Evolutionary conservation across 2,888 invertebrate species (phyloP), one percentile per base, ranked within the genome.

Genomic region (Amphipyra tragopoginis): DNA sequence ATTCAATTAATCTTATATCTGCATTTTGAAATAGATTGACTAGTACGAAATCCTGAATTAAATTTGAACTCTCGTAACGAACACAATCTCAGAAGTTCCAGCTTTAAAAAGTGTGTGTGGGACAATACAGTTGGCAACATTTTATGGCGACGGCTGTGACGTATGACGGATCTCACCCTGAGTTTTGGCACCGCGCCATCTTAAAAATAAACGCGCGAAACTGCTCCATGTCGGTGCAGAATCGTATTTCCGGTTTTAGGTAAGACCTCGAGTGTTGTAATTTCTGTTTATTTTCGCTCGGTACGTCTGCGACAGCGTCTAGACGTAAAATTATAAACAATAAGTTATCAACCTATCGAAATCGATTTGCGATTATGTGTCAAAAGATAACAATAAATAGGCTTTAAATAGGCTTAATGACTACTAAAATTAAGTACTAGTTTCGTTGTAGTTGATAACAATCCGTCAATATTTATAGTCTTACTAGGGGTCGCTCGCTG

Each of bases 171-270:
- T 36, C 29, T 39, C 14, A 47, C 52, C 47, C 48, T 53, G 60
- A 55, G 55, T 60, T 56, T 85, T 92, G 93, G 92, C 92, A 83
- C 43, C 44, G 62, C 43, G 90, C 93, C 92, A 93, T 87, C 70
- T 85, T 88, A 77, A 85, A 92, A 92, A 91, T 92, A 90, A 86
- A 83, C 83, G 60, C 76, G 84, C 79, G 79, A 84, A 84, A 82
- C 79, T 77, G 65, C 65, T 55, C 53, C 53, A 36, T 59, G 71
- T 77, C 67, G 43, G 50, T 52, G 59, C 64, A 69, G 79, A 74
- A 82, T 83, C 70, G 71, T 75, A 77, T 83, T 90, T 90, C 90
- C 90, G 86, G 85, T 83, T 62, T 72, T 73, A 50, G 55, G 58
- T 43, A 43, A 66, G 45, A 54, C 54, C 36, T 63, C 51, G 49